Evolutionary conservation across 1,140 invertebrate species (phyloP).

Genomic region (Melitaea cinxia): DNA sequence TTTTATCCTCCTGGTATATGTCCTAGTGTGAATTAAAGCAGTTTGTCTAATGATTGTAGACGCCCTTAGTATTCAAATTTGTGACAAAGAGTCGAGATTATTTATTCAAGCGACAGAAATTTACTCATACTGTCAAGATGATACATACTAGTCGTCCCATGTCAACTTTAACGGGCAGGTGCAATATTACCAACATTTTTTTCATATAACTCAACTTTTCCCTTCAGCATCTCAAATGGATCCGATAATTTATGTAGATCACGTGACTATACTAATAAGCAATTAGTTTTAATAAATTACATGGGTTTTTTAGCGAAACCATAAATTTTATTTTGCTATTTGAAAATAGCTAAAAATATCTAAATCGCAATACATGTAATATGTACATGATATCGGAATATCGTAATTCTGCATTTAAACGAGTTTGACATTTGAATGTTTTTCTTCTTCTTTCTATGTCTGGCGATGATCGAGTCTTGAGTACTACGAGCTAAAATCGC

Average conservation of each 20-base stretch:
- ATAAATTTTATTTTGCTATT: constrained; percentile 38
- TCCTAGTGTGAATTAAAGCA: too few relatives aligned
- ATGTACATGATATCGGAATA: too few relatives aligned
- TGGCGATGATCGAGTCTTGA: too few relatives aligned
- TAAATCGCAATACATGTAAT: too few relatives aligned
- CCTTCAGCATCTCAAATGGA: constrained; percentile 25
- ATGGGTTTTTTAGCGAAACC: neutral
- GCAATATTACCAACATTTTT: constrained; percentile 73
- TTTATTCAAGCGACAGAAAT: constrained; percentile 71
- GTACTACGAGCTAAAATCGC: too few relatives aligned
- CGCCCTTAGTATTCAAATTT: constrained; percentile 36
- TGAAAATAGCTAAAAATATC: too few relatives aligned
- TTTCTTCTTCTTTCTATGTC: too few relatives aligned
- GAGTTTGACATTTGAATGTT: too few relatives aligned
- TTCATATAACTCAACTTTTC: constrained; percentile 52
- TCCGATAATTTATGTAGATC: constrained; percentile 25
- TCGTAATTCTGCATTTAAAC: too few relatives aligned
- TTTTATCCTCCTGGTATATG: too few relatives aligned
- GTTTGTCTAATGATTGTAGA: neutral
- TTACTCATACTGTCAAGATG: constrained; percentile 64
- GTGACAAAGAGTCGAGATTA: constrained; percentile 57
- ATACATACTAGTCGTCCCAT: constrained; percentile 68
- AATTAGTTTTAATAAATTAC: constrained; percentile 7
- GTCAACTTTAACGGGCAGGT: constrained; percentile 67
- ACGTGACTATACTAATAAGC: constrained; percentile 29